A percentile compares a stretch with the other conserved stretches of the same genome.
Conservation (phyloP, 2,888 invertebrate species). For the Dione juno region DNA sequence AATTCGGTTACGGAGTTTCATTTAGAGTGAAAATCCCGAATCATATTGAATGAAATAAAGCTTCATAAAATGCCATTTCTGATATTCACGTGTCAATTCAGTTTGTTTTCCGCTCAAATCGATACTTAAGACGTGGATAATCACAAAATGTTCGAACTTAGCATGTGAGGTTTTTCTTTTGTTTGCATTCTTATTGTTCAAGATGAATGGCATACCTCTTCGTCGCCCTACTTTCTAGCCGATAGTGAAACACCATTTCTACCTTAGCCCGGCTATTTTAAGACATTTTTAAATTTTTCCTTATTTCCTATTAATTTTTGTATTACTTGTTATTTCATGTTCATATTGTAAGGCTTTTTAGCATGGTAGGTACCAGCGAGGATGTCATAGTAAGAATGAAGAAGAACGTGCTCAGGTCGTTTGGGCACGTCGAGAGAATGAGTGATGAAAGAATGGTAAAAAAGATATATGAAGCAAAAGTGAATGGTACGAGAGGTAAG, state of each 20-base stretch:
- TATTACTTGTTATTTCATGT: background rate
- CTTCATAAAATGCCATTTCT: background rate
- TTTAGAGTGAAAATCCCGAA: background rate
- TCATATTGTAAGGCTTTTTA: background rate
- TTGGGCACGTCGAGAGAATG: too few species aligned
- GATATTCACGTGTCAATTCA: background rate
- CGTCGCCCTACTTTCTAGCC: constrained; percentile 43
- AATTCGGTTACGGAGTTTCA: too few species aligned
- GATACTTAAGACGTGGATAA: constrained; percentile 29
- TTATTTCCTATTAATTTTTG: constrained; percentile 6
- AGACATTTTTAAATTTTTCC: constrained; percentile 21
- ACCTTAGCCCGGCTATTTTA: constrained; percentile 30
- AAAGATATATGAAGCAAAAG: too few species aligned
- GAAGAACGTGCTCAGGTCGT: too few species aligned
- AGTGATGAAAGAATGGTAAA: too few species aligned
- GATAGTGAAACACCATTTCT: constrained; percentile 38
- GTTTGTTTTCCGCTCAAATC: constrained; percentile 8
- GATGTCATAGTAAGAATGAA: too few species aligned
- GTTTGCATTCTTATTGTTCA: constrained; percentile 44
- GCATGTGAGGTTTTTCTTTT: constrained; percentile 39
- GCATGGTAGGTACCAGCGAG: too few species aligned
- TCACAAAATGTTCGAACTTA: constrained; percentile 29
- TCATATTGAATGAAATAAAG: background rate
- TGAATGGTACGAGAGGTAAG: too few species aligned
- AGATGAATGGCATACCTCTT: constrained; percentile 43